phyloP scores from a whole-genome alignment of 2,888 invertebrate species.

The Trachelus stipa region DNA sequence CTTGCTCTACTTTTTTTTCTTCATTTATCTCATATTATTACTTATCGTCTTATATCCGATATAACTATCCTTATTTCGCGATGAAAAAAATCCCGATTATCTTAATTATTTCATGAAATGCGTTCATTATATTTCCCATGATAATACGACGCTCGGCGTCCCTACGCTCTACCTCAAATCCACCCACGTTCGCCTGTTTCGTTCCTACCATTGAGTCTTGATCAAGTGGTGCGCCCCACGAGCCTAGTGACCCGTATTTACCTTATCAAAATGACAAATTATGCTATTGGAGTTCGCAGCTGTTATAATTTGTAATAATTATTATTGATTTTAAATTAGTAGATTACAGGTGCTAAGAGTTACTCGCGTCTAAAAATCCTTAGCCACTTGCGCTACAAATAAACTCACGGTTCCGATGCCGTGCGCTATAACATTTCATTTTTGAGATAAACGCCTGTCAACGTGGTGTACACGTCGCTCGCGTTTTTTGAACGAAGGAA shows the following conservation, averaged over 20 bases:
- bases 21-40: not conserved
- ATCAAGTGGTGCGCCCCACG: not conserved
- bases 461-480: too few species aligned
- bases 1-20: not conserved
- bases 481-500: too few species aligned
- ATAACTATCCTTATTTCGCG: not conserved
- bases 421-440: too few species aligned
- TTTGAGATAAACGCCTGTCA: too few species aligned
- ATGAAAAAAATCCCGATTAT: not conserved
- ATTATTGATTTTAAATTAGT: not conserved
- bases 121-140: not conserved
- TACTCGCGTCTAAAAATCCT: too few species aligned
- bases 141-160: not conserved
- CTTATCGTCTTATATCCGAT: not conserved
- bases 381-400: too few species aligned
- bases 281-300: not conserved
- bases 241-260: not conserved
- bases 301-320: not conserved
- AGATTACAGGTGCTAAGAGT: too few species aligned
- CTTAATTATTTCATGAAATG: not conserved
- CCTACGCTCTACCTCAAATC: not conserved
- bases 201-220: not conserved
- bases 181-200: not conserved
- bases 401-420: too few species aligned
- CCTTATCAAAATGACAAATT: not conserved